Conservation (phyloP, 92 coral and sea anemone genomes). For the Porites divaricata region DNA sequence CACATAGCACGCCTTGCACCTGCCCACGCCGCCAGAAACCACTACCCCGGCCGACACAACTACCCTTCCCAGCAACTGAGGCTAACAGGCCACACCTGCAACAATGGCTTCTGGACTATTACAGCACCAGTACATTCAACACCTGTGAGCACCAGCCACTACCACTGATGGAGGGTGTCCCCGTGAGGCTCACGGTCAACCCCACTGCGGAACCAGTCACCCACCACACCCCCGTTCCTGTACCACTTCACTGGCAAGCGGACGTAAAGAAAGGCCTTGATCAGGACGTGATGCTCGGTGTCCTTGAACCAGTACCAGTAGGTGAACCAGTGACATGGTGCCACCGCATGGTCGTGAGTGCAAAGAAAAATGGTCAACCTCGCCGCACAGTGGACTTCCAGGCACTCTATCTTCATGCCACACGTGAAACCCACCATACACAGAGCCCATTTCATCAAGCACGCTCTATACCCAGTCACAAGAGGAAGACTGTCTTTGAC, state of each 20-base stretch:
- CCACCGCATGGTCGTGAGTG: conserved; percentile 39
- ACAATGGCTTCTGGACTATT: conserved; percentile 66
- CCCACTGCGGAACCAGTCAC: conserved; percentile 63
- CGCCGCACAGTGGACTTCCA: conserved; percentile 21
- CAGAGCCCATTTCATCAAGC: conserved; percentile 34
- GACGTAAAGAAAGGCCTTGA: conserved; percentile 38
- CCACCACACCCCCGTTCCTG: conserved; percentile 65
- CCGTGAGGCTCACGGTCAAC: conserved; percentile 60
- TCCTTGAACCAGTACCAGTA: conserved; percentile 42
- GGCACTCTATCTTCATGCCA: conserved; percentile 25
- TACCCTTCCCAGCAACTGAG: conserved; percentile 53
- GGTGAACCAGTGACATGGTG: conserved; percentile 39
- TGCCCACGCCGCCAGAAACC: conserved; percentile 48
- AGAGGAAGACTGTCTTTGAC: conserved; percentile 15
- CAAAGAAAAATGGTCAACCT: conserved; percentile 37
- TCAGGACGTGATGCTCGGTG: conserved; percentile 34
- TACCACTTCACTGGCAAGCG: conserved; percentile 42
- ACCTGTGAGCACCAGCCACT: conserved; percentile 70
- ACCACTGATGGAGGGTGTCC: conserved; percentile 60
- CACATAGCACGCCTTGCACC: conserved; percentile 11
- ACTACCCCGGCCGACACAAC: conserved; percentile 53
- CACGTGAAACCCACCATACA: conserved; percentile 49
- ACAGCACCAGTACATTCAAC: conserved; percentile 72
- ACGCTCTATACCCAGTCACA: conserved; percentile 27
- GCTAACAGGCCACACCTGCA: conserved; percentile 45